Evolutionary conservation across 2,797 vertebrate genomes (phyloP).

Genomic region (Epinephelus malabaricus): DNA sequence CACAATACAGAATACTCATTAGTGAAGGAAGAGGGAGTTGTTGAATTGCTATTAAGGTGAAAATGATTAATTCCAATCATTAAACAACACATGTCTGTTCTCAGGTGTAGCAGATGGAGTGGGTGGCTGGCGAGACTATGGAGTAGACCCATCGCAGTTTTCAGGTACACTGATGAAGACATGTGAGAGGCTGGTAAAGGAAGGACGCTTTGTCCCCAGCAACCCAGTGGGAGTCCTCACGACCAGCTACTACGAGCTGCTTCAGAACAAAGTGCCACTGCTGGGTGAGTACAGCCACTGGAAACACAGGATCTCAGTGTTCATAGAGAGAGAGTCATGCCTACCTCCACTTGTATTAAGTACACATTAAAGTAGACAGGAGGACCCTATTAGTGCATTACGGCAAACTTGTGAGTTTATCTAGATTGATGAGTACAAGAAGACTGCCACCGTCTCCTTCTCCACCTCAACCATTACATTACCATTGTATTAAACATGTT

Average conservation of each 20-base stretch:
- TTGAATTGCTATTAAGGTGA: not conserved
- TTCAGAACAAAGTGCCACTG: constrained; percentile 99
- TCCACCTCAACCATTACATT: not conserved
- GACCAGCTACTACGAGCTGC: constrained; percentile 95
- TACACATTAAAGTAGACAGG: not conserved
- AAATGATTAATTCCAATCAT: not conserved
- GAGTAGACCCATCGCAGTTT: constrained; percentile 98
- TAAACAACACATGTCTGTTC: constrained; percentile 23
- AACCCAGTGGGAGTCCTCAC: constrained; percentile 97
- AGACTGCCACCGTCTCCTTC: not conserved
- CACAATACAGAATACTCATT: not conserved
- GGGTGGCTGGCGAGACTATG: constrained; percentile 98
- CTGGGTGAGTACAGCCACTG: constrained; percentile 88
- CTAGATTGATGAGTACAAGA: not conserved
- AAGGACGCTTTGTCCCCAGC: constrained; percentile 95
- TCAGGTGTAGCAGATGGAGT: constrained; percentile 97
- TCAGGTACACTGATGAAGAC: constrained; percentile 98
- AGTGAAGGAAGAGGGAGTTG: not conserved
- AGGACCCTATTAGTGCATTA: too few species aligned
- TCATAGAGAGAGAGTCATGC: not conserved
- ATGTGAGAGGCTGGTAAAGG: constrained; percentile 96
- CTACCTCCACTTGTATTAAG: not conserved
- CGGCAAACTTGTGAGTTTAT: not conserved
- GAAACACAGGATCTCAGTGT: not conserved
- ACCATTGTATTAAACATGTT: not conserved